Evolutionary conservation across 2,113 vertebrate species (phyloP).

Genomic region (Bostrychus sinensis): DNA sequence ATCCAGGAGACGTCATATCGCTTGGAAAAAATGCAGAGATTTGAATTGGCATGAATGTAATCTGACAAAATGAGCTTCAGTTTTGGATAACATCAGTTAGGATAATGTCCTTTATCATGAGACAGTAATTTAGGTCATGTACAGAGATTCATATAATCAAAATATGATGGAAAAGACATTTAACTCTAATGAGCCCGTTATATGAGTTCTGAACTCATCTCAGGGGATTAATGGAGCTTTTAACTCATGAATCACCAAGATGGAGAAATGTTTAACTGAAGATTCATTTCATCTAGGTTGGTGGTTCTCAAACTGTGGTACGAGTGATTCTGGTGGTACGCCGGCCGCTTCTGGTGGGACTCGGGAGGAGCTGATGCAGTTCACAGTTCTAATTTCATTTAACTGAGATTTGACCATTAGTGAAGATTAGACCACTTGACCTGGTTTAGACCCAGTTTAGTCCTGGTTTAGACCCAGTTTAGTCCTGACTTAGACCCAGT

Average conservation of each 20-base stretch:
- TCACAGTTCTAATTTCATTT: too few relatives aligned
- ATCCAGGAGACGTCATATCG: neutral
- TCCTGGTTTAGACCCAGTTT: too few relatives aligned
- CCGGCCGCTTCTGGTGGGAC: too few relatives aligned
- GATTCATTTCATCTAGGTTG: too few relatives aligned
- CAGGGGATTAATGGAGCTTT: neutral
- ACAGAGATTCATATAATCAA: neutral
- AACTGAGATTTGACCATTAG: too few relatives aligned
- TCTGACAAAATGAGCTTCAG: neutral
- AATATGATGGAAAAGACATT: constrained; percentile 1
- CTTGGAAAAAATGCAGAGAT: neutral
- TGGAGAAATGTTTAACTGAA: too few relatives aligned
- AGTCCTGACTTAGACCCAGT: too few relatives aligned
- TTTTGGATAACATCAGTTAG: neutral
- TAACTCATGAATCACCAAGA: neutral
- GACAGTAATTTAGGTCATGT: neutral
- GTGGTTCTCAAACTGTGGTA: too few relatives aligned
- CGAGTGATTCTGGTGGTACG: too few relatives aligned
- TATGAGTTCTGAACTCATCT: neutral
- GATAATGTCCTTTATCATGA: neutral
- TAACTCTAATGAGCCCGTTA: neutral
- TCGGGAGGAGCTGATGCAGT: too few relatives aligned
- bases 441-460: too few relatives aligned
- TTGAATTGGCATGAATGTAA: neutral
- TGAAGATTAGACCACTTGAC: too few relatives aligned